Evolutionary conservation across 2,113 vertebrate species (phyloP), one percentile per base, ranked within the genome.

Genomic region (Nesoenas mayeri): DNA sequence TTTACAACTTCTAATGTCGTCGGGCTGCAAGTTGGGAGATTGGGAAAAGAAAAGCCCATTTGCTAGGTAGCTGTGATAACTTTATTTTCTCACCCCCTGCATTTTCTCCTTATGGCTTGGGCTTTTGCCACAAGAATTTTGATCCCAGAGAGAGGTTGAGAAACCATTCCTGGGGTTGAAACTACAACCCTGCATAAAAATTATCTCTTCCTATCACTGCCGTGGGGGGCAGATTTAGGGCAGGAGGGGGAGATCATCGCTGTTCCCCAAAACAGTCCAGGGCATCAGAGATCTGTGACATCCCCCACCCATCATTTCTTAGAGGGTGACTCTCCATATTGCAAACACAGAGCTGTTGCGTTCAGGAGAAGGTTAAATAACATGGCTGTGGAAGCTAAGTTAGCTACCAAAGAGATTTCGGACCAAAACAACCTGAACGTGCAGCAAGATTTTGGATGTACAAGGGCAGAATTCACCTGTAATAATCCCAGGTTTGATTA

Each of bases 1-100:
- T 29, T 4, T 32, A 64, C 22, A 36, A 15, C 6, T 73, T 38
- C 31, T 47, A 29, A 42, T 1, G 0, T 19, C 19, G 0, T 19
- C 19, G 47, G 32, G 18, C 21, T 51, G 58, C 21, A 54, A 47
- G 21, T 0, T 51, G 57, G 28, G 42, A 38, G 3, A 56, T 15
- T 20, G 34, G 25, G 15, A 50, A 3, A 8, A 29, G 12, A 9
- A 40, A 64, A 32, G 9, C 13, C 24, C 2, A 2, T 54, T 44
- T 48, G 11, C 9, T 13, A 9, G 3, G 15, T 24, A 15, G 18
- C 24, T 1, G 2, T 0, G 0, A 26, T 4, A 42, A 48, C 29
- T 91, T 71, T 15, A 54, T 47, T 69, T 22, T 13, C n/a, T 34
- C 4, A 4, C 5, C 2, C 6, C 6, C 19, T 57, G 28, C 3